Base-by-base conservation (phyloP, 2,888 invertebrate genomes). In the Hemistola chrysoprasaria region DNA sequence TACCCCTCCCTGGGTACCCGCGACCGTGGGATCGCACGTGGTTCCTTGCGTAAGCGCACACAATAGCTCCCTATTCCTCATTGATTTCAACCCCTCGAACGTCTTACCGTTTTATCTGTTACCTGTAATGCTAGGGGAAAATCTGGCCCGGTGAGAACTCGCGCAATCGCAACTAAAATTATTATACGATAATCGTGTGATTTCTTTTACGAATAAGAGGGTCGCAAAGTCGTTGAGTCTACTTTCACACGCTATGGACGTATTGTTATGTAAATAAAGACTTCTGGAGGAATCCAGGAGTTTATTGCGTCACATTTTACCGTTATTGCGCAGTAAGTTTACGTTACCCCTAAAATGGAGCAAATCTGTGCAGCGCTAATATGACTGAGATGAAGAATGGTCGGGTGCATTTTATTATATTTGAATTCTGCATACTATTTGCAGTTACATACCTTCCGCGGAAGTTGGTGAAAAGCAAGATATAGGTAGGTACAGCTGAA, bases 21-120 rank as follows among this genome's bases (percentile, higher is more conserved):
- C 43, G 51, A 73, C 82, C 87, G 88, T 87, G 88, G 79, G 87
- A 87, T 65, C 78, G 79, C 86, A 85, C 85, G 84, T 85, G 85
- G 72, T 50, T 74, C 68, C 79, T 84, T 85, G 81, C 85, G 85
- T 62, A 80, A 74, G 64, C 78, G 78, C 80, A 77, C 57, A 87
- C 86, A 86, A 87, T 78, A 53, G 71, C 52, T 63, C 72, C 77
- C 78, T 72, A 65, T 85, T 80, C 80, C 85, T 63, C 67, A 61
- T 83, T 82, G 77, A 84, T 78, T 78, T 65, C 72, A 75, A 76
- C 86, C 88, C 86, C 78, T 79, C 72, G 64, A 70, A 63, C 83
- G 78, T 82, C 85, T 86, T 86, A 64, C 78, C 77, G 48, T 70
- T 76, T 54, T 83, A 83, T 82, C 82, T 79, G 65, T 70, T 87